Percentiles rank a stretch among this genome's conserved stretches.
Evolutionary conservation across 2,888 invertebrate species (phyloP).

Genomic region (Sisyra nigra): DNA sequence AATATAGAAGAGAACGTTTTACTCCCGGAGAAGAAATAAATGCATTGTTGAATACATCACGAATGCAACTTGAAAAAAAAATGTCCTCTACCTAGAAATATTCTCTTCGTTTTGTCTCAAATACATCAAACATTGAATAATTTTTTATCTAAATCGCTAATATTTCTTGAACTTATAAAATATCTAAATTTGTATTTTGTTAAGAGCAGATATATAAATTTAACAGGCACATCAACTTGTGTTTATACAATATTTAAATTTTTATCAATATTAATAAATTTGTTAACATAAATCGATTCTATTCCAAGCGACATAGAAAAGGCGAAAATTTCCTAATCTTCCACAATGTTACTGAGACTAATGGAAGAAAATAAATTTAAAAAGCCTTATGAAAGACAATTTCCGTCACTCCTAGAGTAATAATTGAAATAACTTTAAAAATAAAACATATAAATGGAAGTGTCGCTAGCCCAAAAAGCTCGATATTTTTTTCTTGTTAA

Average conservation of each 20-base stretch:
- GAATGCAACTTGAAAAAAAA: too few species aligned
- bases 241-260: slow-evolving; percentile 3
- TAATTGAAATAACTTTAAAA: neutral
- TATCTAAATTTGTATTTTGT: slow-evolving; percentile 5
- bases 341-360: too few species aligned
- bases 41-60: too few species aligned
- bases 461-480: slow-evolving; percentile 1
- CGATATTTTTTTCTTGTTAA: neutral
- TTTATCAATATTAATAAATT: neutral
- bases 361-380: neutral
- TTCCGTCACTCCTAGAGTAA: neutral
- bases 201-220: slow-evolving; percentile 6
- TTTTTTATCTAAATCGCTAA: slow-evolving; percentile 1
- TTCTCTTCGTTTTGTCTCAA: neutral
- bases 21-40: too few species aligned
- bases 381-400: neutral
- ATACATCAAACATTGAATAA: slow-evolving; percentile 5
- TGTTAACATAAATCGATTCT: neutral
- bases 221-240: slow-evolving; percentile 9
- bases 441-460: neutral
- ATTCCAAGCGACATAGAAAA: neutral
- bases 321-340: too few species aligned
- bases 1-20: too few species aligned
- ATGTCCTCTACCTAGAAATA: too few species aligned
- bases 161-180: neutral